phyloP scores from a whole-genome alignment of 2,113 vertebrate genomes.

The Sclerurus mexicanus region DNA sequence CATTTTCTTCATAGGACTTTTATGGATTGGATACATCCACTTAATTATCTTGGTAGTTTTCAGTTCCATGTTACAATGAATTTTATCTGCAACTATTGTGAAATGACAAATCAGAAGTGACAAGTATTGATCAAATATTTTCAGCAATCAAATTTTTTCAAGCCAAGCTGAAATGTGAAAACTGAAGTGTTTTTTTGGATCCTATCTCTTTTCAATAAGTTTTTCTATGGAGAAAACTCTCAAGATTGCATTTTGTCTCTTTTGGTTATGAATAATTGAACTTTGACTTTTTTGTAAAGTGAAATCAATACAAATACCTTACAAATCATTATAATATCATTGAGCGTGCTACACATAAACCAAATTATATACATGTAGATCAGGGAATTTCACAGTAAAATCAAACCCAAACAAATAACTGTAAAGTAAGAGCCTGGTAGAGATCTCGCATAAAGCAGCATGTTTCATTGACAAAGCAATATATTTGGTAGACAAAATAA shows the following conservation, averaged over 20 bases:
- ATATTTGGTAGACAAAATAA: constrained; percentile 57
- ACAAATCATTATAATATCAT: constrained; percentile 30
- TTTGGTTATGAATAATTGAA: constrained; percentile 22
- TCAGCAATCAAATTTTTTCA: constrained; percentile 7
- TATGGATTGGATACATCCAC: constrained; percentile 25
- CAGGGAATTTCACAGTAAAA: constrained; percentile 5
- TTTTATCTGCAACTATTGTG: background rate
- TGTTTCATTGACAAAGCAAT: constrained; percentile 64
- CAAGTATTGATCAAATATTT: constrained; percentile 52
- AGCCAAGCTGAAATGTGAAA: background rate
- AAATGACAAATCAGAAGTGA: constrained; percentile 54
- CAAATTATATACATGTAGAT: constrained; percentile 22
- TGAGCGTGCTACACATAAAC: background rate
- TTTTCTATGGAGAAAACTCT: background rate
- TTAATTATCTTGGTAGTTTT: constrained; percentile 28
- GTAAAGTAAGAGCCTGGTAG: constrained; percentile 14
- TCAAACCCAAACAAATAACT: constrained; percentile 41
- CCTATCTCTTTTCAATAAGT: background rate
- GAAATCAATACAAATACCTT: constrained; percentile 46
- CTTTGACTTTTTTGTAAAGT: constrained; percentile 22
- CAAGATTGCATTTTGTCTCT: background rate
- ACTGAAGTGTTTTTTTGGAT: background rate
- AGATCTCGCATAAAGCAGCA: constrained; percentile 10
- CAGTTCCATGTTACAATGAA: background rate
- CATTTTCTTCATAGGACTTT: constrained; percentile 6